A percentile compares a stretch with the other conserved stretches of the same genome.
Conservation (phyloP, 2,113 vertebrate genomes). For the Suricata suricatta region DNA sequence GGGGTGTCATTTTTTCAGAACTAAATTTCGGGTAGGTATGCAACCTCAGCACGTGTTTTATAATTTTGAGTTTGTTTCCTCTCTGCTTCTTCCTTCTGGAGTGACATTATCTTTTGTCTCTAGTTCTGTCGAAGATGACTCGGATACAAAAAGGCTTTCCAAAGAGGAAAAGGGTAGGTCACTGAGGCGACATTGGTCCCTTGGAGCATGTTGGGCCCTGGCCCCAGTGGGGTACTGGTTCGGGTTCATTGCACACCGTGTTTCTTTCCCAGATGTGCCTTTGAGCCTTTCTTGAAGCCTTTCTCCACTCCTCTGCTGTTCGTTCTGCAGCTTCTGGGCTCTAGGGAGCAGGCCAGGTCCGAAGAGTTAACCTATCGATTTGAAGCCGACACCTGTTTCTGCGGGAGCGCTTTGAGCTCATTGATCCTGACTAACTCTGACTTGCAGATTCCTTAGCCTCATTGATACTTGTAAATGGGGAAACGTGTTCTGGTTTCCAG, state of each 20-base stretch:
- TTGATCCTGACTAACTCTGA: not conserved
- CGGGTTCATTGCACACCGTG: fast-evolving
- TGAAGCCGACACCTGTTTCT: not conserved
- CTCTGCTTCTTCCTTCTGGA: constrained; percentile 15
- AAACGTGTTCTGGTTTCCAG: fast-evolving
- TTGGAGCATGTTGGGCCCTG: not conserved
- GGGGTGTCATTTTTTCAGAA: constrained; percentile 79
- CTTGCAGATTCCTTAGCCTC: not conserved
- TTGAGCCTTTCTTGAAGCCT: not conserved
- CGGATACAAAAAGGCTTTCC: constrained; percentile 84
- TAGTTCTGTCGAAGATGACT: constrained; percentile 91
- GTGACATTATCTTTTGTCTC: constrained; percentile 85
- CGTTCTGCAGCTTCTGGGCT: not conserved
- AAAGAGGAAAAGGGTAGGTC: constrained; percentile 95
- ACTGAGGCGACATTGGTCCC: fast-evolving
- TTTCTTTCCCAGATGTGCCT: not conserved
- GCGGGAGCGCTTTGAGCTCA: not conserved
- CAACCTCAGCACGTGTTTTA: constrained; percentile 61
- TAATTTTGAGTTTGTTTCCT: constrained; percentile 61
- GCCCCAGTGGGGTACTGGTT: not conserved
- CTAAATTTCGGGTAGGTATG: constrained; percentile 87
- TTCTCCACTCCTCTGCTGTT: not conserved
- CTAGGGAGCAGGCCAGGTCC: not conserved
- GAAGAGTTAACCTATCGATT: not conserved
- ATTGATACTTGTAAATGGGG: not conserved